Base-by-base conservation (phyloP, 2,113 vertebrate genomes). In the Spermophilus dauricus region DNA sequence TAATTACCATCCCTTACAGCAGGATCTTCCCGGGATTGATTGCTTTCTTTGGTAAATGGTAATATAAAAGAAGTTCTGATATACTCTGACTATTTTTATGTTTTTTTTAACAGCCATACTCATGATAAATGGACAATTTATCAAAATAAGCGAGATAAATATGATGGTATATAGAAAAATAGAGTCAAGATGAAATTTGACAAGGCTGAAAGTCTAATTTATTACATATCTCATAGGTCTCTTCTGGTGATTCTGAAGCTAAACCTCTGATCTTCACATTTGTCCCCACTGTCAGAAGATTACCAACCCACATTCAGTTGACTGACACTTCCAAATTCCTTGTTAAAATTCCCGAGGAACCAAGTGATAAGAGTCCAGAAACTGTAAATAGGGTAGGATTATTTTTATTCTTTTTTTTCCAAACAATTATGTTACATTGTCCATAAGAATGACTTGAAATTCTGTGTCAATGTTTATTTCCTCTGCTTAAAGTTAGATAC, bases 181-280 rank as follows among this genome's bases (percentile, higher is more conserved):
- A 58, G 94, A 95, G 51, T 87, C 84, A 92, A 97, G 78, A 94
- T n/a, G 83, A 9, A 63, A 51, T 14, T 56, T 86, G 45, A 83
- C 76, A 75, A 53, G 53, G 76, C 14, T 63, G 96, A 95, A 86
- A 86, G 5, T 89, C 94, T 87, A 95, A 97, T 37, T 96, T 94
- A 90, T 98, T 93, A 17, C 96, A 0, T 98, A 86, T 98, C 90
- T 98, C 98, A 28, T 96, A 99, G 99, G 97, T 97, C 89, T 97
- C 84, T 92, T 97, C 98, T 94, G 98, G 97, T 97, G 98, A 98
- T 92, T 94, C 97, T 97, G 98, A 98, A 97, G 96, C 98, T 28
- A 98, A 98, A 97, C 98, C 99, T 87, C 34, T 99, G 97, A 96
- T 96, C 77, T 99, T 99, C 98, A 99, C 99, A 9, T 99, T 99